These are phyloP conservation scores for Melanostigma gelatinosum DNA, from an alignment of 2,113 vertebrate genomes.

Conservation along the genomic window DNA sequence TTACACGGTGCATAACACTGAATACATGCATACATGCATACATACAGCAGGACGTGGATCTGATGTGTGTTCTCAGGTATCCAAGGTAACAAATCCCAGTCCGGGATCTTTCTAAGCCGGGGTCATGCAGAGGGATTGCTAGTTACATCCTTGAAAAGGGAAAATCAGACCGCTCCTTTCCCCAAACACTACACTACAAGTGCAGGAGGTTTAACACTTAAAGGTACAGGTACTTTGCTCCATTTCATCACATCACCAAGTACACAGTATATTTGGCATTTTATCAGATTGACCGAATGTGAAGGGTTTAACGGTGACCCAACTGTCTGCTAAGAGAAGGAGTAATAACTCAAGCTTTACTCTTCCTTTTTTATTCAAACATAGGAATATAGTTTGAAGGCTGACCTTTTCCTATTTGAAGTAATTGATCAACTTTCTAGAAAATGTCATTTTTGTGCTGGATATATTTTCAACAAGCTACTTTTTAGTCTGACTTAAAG, in stretches of 20 bases:
- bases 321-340: neutral
- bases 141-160: slow-evolving; percentile 62
- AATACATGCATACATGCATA: neutral
- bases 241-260: neutral
- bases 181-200: neutral
- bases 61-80: slow-evolving; percentile 44
- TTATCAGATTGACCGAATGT: neutral
- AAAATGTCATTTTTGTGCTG: neutral
- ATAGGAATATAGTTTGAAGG: neutral
- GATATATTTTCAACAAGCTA: neutral
- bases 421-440: neutral
- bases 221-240: neutral
- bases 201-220: neutral
- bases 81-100: slow-evolving; percentile 54
- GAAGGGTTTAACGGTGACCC: neutral
- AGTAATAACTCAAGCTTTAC: neutral
- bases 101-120: slow-evolving; percentile 17
- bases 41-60: slow-evolving; percentile 20
- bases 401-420: neutral
- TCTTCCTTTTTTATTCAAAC: neutral
- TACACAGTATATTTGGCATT: neutral
- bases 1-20: neutral
- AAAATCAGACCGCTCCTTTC: slow-evolving; percentile 36
- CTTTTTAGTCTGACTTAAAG: neutral
- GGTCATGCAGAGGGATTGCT: slow-evolving; percentile 53